phyloP scores from a whole-genome alignment of 2,888 invertebrate species.

The Furcula furcula region DNA sequence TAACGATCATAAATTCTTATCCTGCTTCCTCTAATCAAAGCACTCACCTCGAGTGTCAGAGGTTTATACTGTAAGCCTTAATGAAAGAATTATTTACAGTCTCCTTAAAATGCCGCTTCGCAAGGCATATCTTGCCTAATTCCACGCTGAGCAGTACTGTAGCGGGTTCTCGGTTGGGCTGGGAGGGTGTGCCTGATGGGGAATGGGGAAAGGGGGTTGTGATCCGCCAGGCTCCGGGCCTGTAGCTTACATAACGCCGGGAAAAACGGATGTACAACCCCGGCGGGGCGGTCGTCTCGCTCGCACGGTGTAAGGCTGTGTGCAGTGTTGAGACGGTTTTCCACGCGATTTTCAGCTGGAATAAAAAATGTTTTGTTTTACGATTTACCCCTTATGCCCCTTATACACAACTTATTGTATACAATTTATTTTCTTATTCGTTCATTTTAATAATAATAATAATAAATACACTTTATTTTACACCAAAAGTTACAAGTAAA shows the following conservation, averaged over 20 bases:
- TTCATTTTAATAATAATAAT: too few species aligned
- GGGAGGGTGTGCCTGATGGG: constrained; percentile 18
- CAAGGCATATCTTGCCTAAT: constrained; percentile 7
- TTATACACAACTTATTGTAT: too few species aligned
- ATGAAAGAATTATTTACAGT: constrained; percentile 2
- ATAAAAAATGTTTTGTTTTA: too few species aligned
- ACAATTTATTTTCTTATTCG: too few species aligned
- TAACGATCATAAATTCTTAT: too few species aligned
- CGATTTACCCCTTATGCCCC: too few species aligned
- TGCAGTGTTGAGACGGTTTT: constrained; percentile 32
- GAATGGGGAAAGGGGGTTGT: constrained; percentile 26
- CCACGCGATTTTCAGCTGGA: constrained; percentile 4
- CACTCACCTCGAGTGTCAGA: too few species aligned
- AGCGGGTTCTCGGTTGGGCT: constrained; percentile 25
- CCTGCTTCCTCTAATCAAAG: too few species aligned
- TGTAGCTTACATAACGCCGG: constrained; percentile 77
- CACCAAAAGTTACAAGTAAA: too few species aligned
- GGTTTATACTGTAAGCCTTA: too few species aligned
- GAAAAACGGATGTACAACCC: constrained; percentile 74
- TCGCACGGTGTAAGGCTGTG: constrained; percentile 50
- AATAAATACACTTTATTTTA: too few species aligned
- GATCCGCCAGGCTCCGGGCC: constrained; percentile 73
- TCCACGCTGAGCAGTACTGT: constrained; percentile 9
- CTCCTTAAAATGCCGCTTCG: neutral
- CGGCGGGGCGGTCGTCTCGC: constrained; percentile 52